These are phyloP conservation scores for Miichthys miiuy DNA, from an alignment of 2,797 vertebrate genomes.

Conservation along the genomic window DNA sequence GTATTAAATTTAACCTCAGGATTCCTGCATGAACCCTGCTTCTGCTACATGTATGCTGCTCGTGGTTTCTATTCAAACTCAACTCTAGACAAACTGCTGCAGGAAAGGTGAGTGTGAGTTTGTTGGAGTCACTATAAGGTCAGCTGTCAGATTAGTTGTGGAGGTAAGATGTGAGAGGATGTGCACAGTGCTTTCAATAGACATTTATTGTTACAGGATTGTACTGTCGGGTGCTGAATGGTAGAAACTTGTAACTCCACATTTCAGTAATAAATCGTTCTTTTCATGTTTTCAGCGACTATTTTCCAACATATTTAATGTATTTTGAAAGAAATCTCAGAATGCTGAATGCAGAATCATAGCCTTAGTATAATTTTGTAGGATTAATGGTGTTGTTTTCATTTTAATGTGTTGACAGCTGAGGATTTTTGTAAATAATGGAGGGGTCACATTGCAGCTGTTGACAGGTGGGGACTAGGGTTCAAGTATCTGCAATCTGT, in stretches of 20 bases:
- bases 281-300: no score
- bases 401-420: no score
- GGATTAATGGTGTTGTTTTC: neutral
- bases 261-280: no score
- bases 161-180: neutral
- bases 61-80: slow-evolving; percentile 28
- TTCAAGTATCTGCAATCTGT: neutral
- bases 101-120: slow-evolving; percentile 27
- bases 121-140: slow-evolving; percentile 41
- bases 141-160: slow-evolving; percentile 52
- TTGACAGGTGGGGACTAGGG: neutral
- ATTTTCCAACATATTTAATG: no score
- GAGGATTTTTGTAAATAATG: neutral
- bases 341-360: no score
- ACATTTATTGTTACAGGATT: neutral
- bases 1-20: no score
- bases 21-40: no score
- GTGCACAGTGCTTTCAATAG: neutral
- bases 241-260: neutral
- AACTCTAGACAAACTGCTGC: slow-evolving; percentile 17
- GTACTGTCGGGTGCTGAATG: neutral
- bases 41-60: neutral
- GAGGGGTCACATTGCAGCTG: neutral
- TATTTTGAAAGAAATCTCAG: no score
- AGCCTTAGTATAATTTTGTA: neutral